A percentile compares a stretch with the other conserved stretches of the same genome.
Evolutionary conservation across 2,797 vertebrate genomes (phyloP).

Genomic region (Pangasius mekongensis): DNA sequence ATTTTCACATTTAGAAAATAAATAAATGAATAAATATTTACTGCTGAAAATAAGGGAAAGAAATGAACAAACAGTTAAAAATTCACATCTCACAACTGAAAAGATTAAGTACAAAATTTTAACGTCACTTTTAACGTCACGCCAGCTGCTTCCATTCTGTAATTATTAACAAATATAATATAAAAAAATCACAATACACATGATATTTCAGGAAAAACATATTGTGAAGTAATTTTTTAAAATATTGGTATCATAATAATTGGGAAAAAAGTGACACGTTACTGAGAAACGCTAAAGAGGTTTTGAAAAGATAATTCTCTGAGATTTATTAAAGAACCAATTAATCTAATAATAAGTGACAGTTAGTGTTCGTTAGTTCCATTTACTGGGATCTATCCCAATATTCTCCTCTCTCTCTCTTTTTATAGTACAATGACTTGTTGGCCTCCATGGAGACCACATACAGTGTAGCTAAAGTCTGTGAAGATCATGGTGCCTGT

Average conservation of each 20-base stretch:
- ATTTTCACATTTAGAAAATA: not conserved
- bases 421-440: conserved; percentile 85
- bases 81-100: not conserved
- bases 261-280: not conserved
- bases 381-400: not conserved
- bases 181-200: not conserved
- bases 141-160: not conserved
- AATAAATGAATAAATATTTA: not conserved
- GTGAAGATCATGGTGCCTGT: conserved; percentile 75
- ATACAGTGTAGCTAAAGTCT: conserved; percentile 90
- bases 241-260: not conserved
- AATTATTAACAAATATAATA: not conserved
- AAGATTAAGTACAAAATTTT: not conserved
- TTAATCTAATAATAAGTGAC: not conserved
- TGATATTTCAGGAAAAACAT: not conserved
- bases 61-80: not conserved
- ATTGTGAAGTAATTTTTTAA: not conserved
- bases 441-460: conserved; percentile 91
- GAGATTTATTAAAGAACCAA: not conserved
- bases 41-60: not conserved
- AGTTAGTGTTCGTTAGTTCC: not conserved
- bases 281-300: not conserved
- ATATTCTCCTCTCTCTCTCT: not conserved
- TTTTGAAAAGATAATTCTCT: not conserved
- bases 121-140: not conserved